Base-by-base conservation (phyloP, 2,888 invertebrate species). In the Carterocephalus palaemon region DNA sequence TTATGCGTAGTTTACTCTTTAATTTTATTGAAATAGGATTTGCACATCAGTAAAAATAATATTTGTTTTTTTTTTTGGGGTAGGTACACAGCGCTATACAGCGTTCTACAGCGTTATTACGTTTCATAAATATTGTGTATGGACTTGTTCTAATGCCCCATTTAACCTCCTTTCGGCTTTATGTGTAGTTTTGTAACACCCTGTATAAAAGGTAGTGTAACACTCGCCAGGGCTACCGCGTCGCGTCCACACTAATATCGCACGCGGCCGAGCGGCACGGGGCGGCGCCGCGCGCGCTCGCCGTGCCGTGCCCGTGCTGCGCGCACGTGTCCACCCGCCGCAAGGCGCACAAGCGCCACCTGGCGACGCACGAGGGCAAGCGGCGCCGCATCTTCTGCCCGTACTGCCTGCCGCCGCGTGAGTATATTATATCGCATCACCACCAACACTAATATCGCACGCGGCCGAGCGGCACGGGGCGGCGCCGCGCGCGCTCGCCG, bases 281-380 rank as follows among this genome's bases (percentile, higher is more conserved):
- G 48, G 26, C 56, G 8, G 68, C 69, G 24, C 84, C 85, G 1
- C 47, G 52, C 0, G 65, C 67, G 41, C 61, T 81, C 5, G 75
- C 78, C 1, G 57, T 78, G 2, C 74, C 84, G 0, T 86, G 85
- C 22, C 85, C 85, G 0, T 85, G 85, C 60, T 86, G 85, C 48
- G 81, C 82, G 0, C 82, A 83, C 64, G 80, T 85, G n/a, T 81
- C 82, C 8, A 60, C 74, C 0, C 58, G 80, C 1, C 54, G 79
- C 29, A 83, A 83, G 49, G 79, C 75, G 0, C 84, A 83, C 57
- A 83, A 82, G 68, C 76, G 76, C 5, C 85, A 86, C 3, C 59
- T 86, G 1, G 75, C 76, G 42, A 39, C 64, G 0, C 85, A 86
- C 54, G 71, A 69, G 53, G 69, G 75, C 1, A 47, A 67, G 1